Conservation (phyloP, 2,113 vertebrate genomes). For the Malurus melanocephalus region DNA sequence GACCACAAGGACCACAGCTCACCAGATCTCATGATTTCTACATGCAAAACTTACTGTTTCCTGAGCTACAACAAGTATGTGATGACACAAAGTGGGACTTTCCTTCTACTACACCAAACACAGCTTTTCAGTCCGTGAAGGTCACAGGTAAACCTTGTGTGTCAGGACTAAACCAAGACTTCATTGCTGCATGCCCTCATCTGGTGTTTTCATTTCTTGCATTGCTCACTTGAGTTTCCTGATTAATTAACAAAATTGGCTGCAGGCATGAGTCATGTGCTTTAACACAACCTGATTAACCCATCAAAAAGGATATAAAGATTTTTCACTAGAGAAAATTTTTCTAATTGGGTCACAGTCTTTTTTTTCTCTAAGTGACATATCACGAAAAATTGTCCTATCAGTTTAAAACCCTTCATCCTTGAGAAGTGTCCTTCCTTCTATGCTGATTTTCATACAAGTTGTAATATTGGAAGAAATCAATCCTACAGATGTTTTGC, state of each 20-base stretch:
- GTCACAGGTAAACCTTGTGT: neutral
- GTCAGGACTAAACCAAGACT: neutral
- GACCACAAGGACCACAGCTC: neutral
- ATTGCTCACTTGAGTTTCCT: neutral
- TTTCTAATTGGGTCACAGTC: neutral
- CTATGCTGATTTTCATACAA: neutral
- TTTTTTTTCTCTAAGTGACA: neutral
- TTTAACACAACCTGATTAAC: conserved; percentile 2
- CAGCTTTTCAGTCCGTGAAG: neutral
- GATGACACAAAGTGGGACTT: neutral
- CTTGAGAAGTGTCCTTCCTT: neutral
- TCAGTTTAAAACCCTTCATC: neutral
- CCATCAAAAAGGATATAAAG: neutral
- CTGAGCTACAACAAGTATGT: neutral
- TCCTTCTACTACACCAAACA: neutral
- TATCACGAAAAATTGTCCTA: neutral
- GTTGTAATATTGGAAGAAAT: neutral
- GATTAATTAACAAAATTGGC: conserved; percentile 18
- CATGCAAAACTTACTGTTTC: neutral
- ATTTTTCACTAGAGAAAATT: neutral
- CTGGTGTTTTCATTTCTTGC: neutral
- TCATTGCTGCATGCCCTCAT: neutral
- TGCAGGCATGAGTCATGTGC: neutral
- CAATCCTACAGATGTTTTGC: neutral
- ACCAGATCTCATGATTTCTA: neutral